These are phyloP conservation scores for Oxyruncus cristatus DNA, from an alignment of 2,113 vertebrate species.

Conservation along the genomic window DNA sequence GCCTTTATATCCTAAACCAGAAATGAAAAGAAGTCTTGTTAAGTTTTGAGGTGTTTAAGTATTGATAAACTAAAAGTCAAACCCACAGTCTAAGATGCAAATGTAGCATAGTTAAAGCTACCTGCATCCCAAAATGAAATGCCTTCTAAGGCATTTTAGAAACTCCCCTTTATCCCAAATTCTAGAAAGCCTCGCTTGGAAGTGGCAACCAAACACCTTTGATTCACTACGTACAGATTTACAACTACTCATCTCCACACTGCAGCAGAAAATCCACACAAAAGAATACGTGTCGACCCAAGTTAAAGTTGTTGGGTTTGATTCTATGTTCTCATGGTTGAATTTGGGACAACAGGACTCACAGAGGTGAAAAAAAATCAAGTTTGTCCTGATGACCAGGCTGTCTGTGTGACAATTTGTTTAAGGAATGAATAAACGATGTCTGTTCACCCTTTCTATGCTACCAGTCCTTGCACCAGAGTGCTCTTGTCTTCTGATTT, in stretches of 20 bases:
- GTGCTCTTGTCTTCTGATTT: not conserved
- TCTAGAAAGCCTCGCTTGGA: not conserved
- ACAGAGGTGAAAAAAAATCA: not conserved
- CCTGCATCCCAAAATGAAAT: not conserved
- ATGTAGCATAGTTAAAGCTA: not conserved
- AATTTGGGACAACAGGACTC: not conserved
- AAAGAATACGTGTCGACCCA: accelerated
- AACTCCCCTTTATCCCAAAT: not conserved
- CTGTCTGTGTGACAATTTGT: not conserved
- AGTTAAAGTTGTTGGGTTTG: not conserved
- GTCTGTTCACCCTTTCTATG: not conserved
- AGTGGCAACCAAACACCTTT: not conserved
- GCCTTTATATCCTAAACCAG: not conserved
- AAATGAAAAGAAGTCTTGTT: not conserved
- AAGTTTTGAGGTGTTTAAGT: not conserved
- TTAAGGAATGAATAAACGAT: accelerated
- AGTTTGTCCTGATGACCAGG: not conserved
- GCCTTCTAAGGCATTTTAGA: not conserved
- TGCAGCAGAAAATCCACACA: not conserved
- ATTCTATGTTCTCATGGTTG: not conserved
- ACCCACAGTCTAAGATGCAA: not conserved
- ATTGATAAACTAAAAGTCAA: not conserved
- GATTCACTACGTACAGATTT: not conserved
- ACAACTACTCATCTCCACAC: not conserved
- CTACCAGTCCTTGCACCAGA: not conserved